Evolutionary conservation across 2,797 vertebrate species (phyloP).

Genomic region (Rhynchonycteris naso): DNA sequence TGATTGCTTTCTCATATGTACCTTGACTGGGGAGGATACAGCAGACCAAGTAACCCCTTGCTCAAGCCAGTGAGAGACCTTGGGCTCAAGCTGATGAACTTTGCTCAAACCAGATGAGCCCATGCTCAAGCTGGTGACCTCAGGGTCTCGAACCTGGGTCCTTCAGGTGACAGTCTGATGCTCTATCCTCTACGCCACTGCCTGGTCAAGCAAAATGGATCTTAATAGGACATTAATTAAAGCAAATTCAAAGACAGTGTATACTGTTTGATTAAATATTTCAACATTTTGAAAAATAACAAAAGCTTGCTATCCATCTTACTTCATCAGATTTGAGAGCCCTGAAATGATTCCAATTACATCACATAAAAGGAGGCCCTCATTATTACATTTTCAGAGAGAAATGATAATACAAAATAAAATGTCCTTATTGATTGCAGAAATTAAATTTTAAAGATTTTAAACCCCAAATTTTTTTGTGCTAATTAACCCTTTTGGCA

Average conservation of each 20-base stretch:
- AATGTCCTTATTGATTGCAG: not conserved
- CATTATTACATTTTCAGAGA: not conserved
- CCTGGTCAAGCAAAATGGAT: not conserved
- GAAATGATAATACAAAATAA: not conserved
- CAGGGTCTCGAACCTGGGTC: too few relatives aligned
- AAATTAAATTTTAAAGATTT: slow-evolving; percentile 17
- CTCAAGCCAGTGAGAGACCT: too few relatives aligned
- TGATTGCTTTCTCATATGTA: too few relatives aligned
- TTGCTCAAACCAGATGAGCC: too few relatives aligned
- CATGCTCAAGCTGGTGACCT: too few relatives aligned
- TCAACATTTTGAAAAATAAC: not conserved
- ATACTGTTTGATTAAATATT: not conserved
- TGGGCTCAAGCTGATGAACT: too few relatives aligned
- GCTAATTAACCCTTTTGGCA: not conserved
- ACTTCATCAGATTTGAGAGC: not conserved
- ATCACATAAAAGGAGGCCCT: not conserved
- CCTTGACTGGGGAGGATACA: too few relatives aligned
- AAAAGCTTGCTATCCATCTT: not conserved
- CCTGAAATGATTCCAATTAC: not conserved
- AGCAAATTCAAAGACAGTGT: not conserved
- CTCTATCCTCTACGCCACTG: too few relatives aligned
- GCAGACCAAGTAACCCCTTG: too few relatives aligned
- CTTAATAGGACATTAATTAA: not conserved
- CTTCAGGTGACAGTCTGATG: too few relatives aligned
- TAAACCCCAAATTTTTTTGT: not conserved